Percentiles rank a stretch among this genome's conserved stretches.
phyloP scores from a whole-genome alignment of 2,113 vertebrate genomes.

The Crocuta crocuta region DNA sequence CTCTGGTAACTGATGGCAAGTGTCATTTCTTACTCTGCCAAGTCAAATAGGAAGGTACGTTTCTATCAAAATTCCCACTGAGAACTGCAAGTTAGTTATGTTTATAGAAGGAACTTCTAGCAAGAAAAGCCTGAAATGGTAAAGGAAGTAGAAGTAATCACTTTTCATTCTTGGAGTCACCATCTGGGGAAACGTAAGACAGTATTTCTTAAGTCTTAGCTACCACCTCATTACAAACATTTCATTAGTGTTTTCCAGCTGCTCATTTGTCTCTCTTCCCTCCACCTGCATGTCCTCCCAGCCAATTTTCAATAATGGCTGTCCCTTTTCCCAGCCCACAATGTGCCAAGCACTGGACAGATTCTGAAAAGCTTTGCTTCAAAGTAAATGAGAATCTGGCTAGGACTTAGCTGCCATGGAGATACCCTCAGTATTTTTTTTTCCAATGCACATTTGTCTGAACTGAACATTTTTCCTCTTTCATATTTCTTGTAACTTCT shows the following conservation, averaged over 20 bases:
- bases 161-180: conserved; percentile 59
- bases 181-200: conserved; percentile 54
- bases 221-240: conserved; percentile 54
- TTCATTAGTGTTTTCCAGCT: conserved; percentile 70
- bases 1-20: background rate
- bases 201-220: conserved; percentile 44
- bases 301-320: conserved; percentile 75
- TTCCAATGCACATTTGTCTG: conserved; percentile 39
- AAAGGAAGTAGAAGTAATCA: conserved; percentile 38
- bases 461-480: conserved; percentile 2
- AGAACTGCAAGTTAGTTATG: background rate
- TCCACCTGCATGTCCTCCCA: conserved; percentile 70
- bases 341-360: conserved; percentile 69
- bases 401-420: conserved; percentile 69
- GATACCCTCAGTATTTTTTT: conserved; percentile 52
- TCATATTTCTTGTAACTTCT: background rate
- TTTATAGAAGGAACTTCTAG: conserved; percentile 37
- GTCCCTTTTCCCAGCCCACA: conserved; percentile 70
- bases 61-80: background rate
- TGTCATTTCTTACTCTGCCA: background rate
- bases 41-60: background rate
- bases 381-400: conserved; percentile 65
- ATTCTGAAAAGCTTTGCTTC: conserved; percentile 69
- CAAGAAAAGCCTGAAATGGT: background rate
- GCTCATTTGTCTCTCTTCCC: conserved; percentile 56